phyloP scores from a whole-genome alignment of 2,113 vertebrate genomes.

The Herpetotheres cachinnans region DNA sequence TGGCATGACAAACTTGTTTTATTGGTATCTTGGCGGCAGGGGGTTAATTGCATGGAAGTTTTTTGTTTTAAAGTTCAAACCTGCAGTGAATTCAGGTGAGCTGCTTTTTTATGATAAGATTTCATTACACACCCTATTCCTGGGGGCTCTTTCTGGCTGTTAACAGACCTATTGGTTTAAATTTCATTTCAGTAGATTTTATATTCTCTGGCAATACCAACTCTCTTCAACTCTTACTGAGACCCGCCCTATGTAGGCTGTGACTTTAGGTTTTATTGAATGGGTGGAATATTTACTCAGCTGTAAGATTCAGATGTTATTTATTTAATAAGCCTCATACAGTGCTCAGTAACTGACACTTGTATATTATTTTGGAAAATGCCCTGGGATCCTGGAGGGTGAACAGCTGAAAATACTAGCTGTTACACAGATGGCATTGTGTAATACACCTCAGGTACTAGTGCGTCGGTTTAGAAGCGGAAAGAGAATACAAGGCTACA shows the following conservation, averaged over 20 bases:
- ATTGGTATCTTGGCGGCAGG: background rate
- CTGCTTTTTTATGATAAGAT: background rate
- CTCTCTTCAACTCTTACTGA: background rate
- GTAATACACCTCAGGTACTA: background rate
- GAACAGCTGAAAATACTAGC: background rate
- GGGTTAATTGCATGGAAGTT: background rate
- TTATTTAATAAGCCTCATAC: background rate
- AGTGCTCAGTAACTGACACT: background rate
- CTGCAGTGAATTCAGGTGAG: background rate
- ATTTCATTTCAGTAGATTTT: background rate
- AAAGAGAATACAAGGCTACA: background rate
- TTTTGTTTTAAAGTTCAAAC: slow-evolving; percentile 4
- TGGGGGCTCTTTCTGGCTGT: background rate
- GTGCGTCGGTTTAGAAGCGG: background rate
- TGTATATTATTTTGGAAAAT: background rate
- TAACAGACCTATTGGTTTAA: background rate
- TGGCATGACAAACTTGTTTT: background rate
- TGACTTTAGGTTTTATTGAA: background rate
- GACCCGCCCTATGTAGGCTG: background rate
- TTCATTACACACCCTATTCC: background rate
- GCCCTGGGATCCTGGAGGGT: background rate
- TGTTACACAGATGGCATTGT: background rate
- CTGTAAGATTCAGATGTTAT: background rate
- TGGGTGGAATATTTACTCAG: slow-evolving; percentile 1
- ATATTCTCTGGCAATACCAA: background rate